Conservation (phyloP, 2,113 vertebrate genomes). For the Connochaetes taurinus region DNA sequence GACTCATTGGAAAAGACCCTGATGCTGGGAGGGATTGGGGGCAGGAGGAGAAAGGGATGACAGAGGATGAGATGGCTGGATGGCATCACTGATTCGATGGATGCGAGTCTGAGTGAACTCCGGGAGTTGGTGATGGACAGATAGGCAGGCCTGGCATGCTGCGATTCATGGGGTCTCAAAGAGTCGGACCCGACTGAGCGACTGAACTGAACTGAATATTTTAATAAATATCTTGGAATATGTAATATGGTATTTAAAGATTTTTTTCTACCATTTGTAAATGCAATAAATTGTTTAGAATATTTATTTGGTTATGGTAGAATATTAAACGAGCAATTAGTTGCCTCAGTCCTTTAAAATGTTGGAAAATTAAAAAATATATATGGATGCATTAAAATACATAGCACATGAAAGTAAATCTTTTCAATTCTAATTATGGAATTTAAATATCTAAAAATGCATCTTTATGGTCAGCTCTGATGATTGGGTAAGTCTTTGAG, state of each 20-base stretch:
- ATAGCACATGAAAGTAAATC: not conserved
- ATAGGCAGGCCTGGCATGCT: no score
- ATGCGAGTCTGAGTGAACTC: no score
- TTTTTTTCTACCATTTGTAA: not conserved
- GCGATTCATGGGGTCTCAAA: no score
- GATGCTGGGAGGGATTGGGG: no score
- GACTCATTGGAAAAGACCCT: no score
- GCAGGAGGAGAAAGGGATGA: no score
- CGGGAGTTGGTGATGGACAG: no score
- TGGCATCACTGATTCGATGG: no score
- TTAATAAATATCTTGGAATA: not conserved
- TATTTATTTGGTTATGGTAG: not conserved
- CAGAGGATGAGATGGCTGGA: no score
- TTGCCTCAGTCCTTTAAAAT: not conserved
- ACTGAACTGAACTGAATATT: not conserved
- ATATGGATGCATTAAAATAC: not conserved
- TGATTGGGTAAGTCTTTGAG: not conserved
- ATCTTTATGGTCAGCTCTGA: not conserved
- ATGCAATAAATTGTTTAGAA: not conserved
- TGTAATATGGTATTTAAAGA: not conserved
- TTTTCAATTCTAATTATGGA: not conserved
- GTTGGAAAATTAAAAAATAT: not conserved
- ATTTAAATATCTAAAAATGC: not conserved
- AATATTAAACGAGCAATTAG: not conserved
- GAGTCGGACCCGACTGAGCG: fast-evolving